These are phyloP conservation scores for Melieria crassipennis DNA, from an alignment of 2,888 invertebrate genomes.

Conservation along the genomic window DNA sequence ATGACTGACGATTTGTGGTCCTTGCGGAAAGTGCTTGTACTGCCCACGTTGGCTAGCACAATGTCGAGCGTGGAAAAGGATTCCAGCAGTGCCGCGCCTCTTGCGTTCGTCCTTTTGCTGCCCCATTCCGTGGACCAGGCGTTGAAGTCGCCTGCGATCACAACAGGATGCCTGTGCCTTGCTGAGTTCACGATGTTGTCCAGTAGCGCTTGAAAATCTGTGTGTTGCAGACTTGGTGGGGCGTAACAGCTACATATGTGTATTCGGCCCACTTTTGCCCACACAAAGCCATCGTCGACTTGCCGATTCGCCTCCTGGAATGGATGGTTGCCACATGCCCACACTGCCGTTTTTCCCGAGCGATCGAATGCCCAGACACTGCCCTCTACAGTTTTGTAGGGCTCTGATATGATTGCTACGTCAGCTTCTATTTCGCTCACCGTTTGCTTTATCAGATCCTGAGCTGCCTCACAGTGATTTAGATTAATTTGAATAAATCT, in stretches of 20 bases:
- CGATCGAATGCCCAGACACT: slow-evolving; percentile 8
- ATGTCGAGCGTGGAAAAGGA: slow-evolving; percentile 14
- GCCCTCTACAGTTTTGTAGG: background rate
- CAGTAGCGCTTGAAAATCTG: background rate
- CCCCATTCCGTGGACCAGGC: slow-evolving; percentile 30
- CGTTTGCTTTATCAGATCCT: slow-evolving; percentile 22
- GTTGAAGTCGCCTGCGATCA: slow-evolving; percentile 32
- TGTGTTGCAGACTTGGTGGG: slow-evolving; percentile 3
- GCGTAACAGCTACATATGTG: slow-evolving; percentile 20
- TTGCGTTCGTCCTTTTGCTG: slow-evolving; percentile 10
- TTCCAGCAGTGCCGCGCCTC: slow-evolving; percentile 16
- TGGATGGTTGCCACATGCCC: slow-evolving; percentile 12
- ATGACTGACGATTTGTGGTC: slow-evolving; percentile 16
- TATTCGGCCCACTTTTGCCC: slow-evolving; percentile 4
- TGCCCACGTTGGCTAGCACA: slow-evolving; percentile 11
- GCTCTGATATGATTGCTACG: background rate
- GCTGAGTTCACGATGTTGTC: background rate
- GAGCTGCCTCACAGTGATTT: slow-evolving; percentile 30
- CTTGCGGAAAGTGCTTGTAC: slow-evolving; percentile 11
- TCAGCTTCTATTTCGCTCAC: background rate
- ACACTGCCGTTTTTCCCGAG: slow-evolving; percentile 1
- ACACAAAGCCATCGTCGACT: slow-evolving; percentile 4
- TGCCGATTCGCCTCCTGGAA: background rate
- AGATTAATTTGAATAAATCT: background rate
- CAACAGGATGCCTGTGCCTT: background rate